These are phyloP conservation scores for Clusia tigrina DNA, from an alignment of 2,888 invertebrate species.

Conservation along the genomic window DNA sequence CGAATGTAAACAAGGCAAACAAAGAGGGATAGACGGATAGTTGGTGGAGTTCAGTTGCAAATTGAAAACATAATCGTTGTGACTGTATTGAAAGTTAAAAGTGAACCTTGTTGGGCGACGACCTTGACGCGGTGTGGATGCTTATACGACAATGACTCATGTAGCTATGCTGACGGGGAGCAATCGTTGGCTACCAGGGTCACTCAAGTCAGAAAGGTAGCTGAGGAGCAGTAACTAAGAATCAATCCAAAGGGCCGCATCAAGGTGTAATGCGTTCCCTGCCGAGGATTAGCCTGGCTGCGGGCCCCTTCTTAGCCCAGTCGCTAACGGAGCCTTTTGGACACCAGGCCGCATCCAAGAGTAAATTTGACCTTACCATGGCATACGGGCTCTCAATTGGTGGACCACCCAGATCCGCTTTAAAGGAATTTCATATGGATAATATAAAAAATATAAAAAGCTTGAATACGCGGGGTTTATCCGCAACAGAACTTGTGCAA, in stretches of 20 bases:
- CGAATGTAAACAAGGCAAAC: no score
- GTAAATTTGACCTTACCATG: not conserved
- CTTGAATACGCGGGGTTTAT: not conserved
- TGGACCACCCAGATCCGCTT: not conserved
- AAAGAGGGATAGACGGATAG: no score
- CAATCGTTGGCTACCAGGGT: not conserved
- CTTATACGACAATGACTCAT: not conserved
- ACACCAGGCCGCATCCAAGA: no score
- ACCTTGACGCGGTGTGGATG: not conserved
- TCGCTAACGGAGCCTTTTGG: no score
- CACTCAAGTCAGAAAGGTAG: not conserved
- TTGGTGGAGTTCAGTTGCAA: no score
- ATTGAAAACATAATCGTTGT: no score
- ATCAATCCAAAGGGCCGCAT: not conserved
- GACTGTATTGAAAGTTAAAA: no score
- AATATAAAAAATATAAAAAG: not conserved
- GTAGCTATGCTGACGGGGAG: not conserved
- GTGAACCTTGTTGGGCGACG: not conserved
- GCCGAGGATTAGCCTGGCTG: no score
- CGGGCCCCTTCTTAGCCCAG: no score
- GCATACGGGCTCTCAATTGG: not conserved
- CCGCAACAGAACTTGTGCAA: not conserved
- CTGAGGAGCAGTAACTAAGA: not conserved
- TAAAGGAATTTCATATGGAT: no score
- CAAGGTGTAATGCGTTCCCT: not conserved